These are phyloP conservation scores for Chrysocyon brachyurus DNA, from an alignment of 2,797 vertebrate genomes.

Conservation along the genomic window DNA sequence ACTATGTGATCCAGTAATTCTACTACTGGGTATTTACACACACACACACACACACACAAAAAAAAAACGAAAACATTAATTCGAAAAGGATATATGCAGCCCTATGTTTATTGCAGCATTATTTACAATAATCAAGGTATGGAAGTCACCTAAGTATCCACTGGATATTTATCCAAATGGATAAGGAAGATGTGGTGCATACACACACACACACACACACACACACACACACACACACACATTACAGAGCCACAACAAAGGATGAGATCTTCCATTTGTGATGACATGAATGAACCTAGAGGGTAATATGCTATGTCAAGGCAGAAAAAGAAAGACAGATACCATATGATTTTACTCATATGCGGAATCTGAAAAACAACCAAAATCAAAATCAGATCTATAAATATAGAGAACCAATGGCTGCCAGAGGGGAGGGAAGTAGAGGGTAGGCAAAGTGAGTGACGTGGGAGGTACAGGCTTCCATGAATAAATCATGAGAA, in stretches of 20 bases:
- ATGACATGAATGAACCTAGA: background rate
- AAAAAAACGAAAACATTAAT: background rate
- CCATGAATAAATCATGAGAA: background rate
- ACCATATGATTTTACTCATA: background rate
- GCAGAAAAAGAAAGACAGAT: background rate
- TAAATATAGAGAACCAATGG: background rate
- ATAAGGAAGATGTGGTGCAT: background rate
- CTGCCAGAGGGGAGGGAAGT: background rate
- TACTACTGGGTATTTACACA: background rate
- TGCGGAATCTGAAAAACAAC: background rate
- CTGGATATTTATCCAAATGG: background rate
- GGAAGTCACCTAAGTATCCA: background rate
- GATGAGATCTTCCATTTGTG: background rate
- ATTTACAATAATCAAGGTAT: background rate
- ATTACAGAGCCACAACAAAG: background rate
- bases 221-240: background rate
- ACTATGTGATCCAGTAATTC: background rate
- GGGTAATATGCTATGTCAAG: background rate
- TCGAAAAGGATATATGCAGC: background rate
- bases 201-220: background rate
- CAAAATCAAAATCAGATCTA: background rate
- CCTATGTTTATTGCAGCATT: background rate
- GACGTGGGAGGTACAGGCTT: background rate
- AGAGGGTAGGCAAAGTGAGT: background rate
- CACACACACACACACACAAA: background rate